phyloP scores from a whole-genome alignment of 2,113 vertebrate species.

The Rissa tridactyla region DNA sequence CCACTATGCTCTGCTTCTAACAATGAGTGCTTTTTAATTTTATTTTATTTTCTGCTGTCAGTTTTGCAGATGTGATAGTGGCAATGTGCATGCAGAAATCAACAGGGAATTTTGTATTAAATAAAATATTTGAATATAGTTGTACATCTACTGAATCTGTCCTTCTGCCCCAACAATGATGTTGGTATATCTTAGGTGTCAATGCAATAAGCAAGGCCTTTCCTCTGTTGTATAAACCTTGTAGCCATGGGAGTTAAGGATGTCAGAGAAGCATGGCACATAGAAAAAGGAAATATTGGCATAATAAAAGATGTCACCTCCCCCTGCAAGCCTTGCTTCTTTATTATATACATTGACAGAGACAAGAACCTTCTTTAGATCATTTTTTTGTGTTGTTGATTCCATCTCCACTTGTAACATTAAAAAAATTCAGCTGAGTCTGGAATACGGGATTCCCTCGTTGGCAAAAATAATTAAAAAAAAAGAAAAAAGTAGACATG shows the following conservation, averaged over 20 bases:
- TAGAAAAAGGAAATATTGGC: neutral
- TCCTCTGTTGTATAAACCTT: constrained; percentile 9
- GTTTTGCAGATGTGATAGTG: neutral
- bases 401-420: neutral
- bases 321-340: neutral
- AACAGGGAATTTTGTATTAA: neutral
- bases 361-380: neutral
- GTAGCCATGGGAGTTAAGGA: neutral
- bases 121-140: neutral
- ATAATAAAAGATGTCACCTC: neutral
- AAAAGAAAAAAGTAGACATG: neutral
- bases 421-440: neutral
- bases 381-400: neutral
- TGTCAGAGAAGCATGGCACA: neutral
- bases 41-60: neutral
- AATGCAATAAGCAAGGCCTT: neutral
- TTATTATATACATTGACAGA: neutral
- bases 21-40: neutral
- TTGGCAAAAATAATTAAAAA: neutral
- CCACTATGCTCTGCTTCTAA: neutral
- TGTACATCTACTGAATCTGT: neutral
- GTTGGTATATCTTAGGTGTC: neutral
- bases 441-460: neutral
- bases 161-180: neutral
- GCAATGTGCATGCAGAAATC: neutral